These are phyloP conservation scores for Turritopsis rubra DNA, from an alignment of 30 jellyfish, hydroid and myxozoan species.

Conservation along the genomic window DNA sequence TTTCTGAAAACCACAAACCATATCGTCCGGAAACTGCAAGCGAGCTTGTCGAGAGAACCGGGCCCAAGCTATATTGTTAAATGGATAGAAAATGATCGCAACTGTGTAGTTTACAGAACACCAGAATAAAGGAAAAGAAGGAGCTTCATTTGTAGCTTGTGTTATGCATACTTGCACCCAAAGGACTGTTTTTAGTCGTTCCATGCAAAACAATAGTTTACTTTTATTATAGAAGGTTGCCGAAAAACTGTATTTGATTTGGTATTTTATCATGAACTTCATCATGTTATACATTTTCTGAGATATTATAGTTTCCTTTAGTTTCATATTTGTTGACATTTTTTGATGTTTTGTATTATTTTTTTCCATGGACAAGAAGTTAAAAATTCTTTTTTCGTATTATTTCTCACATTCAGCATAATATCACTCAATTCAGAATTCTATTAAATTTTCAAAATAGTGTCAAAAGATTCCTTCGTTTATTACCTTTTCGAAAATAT, in stretches of 20 bases:
- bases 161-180: constrained; percentile 25
- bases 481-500: too few relatives aligned
- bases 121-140: constrained; percentile 10
- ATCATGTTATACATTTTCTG: too few relatives aligned
- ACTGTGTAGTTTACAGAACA: constrained; percentile 28
- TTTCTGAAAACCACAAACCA: background rate
- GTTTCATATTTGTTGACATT: too few relatives aligned
- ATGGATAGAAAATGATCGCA: constrained; percentile 4
- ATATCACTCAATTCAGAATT: too few relatives aligned
- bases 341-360: background rate
- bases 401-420: too few relatives aligned
- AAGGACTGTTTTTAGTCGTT: background rate
- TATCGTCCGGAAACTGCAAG: background rate
- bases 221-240: background rate
- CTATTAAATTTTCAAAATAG: too few relatives aligned
- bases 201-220: background rate
- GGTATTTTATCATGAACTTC: too few relatives aligned
- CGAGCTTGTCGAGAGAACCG: background rate
- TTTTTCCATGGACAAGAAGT: too few relatives aligned
- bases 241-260: too few relatives aligned
- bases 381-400: too few relatives aligned
- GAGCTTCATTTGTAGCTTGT: background rate
- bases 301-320: too few relatives aligned
- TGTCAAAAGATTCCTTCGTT: too few relatives aligned
- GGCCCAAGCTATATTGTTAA: background rate